These are phyloP conservation scores for Acanthosepion pharaonis DNA, from an alignment of 2,888 invertebrate genomes.

Conservation along the genomic window DNA sequence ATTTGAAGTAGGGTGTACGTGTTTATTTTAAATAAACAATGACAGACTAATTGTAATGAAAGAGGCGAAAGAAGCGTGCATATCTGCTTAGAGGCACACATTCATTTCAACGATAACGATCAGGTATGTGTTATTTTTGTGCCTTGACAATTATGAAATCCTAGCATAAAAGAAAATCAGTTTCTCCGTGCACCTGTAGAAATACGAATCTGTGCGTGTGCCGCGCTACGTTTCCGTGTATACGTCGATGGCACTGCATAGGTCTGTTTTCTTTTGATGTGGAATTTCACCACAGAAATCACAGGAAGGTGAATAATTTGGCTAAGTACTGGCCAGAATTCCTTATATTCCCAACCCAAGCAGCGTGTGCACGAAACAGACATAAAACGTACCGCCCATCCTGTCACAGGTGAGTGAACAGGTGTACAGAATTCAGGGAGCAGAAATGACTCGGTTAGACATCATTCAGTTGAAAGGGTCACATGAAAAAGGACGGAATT, in stretches of 20 bases:
- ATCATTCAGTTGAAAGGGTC: neutral
- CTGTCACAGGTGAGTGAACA: neutral
- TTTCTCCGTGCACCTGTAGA: neutral
- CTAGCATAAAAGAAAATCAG: neutral
- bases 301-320: neutral
- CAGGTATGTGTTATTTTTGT: neutral
- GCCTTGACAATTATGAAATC: neutral
- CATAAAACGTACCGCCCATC: neutral
- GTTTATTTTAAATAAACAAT: no score
- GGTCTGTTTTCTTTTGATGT: neutral
- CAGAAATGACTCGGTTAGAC: neutral
- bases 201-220: neutral
- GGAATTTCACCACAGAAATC: no score
- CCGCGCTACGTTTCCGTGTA: neutral
- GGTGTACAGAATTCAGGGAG: neutral
- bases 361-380: neutral
- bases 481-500: no score
- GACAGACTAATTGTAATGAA: no score
- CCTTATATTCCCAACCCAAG: neutral
- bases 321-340: neutral
- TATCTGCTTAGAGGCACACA: neutral
- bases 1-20: no score
- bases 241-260: neutral
- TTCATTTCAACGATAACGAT: neutral
- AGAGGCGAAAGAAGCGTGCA: neutral